Conservation (phyloP, 2,888 invertebrate species). For the Ormyrus nitidulus region DNA sequence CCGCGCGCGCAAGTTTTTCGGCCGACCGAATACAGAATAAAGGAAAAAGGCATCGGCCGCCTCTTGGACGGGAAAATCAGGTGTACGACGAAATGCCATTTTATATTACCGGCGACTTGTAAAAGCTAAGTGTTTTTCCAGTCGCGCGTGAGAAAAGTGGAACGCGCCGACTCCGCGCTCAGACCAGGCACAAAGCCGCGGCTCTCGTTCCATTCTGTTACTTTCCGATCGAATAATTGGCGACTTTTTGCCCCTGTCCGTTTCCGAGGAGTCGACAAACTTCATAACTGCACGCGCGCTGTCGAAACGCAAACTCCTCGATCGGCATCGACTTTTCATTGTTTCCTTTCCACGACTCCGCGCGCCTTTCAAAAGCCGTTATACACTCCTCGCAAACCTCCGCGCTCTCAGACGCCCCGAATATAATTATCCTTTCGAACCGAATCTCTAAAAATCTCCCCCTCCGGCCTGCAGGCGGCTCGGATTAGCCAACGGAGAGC, state of each 20-base stretch:
- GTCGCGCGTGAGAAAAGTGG: slow-evolving; percentile 27
- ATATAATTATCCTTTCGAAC: neutral
- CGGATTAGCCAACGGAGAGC: no score
- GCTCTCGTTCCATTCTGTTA: neutral
- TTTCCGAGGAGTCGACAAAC: slow-evolving; percentile 8
- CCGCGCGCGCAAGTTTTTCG: no score
- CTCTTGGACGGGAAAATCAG: no score
- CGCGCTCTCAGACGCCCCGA: no score
- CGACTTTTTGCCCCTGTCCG: neutral
- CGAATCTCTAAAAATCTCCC: neutral
- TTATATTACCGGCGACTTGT: no score
- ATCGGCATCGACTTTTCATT: slow-evolving; percentile 9
- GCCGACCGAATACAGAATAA: no score
- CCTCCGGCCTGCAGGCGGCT: neutral
- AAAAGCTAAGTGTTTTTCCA: neutral
- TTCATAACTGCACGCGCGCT: neutral
- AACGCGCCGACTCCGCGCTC: neutral
- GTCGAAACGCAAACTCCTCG: slow-evolving; percentile 2
- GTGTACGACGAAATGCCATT: no score
- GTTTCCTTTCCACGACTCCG: neutral
- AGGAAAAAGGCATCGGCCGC: no score
- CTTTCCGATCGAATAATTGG: slow-evolving; percentile 4
- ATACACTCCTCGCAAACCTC: no score
- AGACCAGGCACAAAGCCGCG: neutral
- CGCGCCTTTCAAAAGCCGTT: no score